A percentile compares a stretch with the other conserved stretches of the same genome.
Evolutionary conservation across 2,797 vertebrate species (phyloP).

Genomic region (Hydrocynus forskahlii): DNA sequence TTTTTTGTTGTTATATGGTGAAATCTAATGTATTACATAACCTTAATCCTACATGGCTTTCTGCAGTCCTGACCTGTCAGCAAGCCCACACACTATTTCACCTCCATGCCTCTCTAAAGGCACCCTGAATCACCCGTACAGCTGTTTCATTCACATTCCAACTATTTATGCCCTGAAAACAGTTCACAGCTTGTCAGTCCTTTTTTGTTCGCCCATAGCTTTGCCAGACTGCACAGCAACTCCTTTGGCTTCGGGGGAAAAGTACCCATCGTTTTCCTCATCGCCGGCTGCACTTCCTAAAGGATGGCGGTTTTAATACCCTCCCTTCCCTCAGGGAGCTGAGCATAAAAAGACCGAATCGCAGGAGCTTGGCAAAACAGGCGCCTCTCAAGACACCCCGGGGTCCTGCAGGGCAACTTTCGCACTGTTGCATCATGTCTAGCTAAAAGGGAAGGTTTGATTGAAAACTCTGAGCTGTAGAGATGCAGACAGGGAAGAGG

Average conservation of each 20-base stretch:
- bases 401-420: constrained; percentile 71
- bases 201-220: constrained; percentile 30
- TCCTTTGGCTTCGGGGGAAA: neutral
- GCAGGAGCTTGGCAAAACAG: constrained; percentile 47
- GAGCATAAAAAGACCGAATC: constrained; percentile 52
- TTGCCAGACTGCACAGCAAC: constrained; percentile 23
- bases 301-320: constrained; percentile 48
- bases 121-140: neutral
- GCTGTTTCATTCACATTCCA: neutral
- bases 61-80: neutral
- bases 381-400: constrained; percentile 58
- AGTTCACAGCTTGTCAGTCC: constrained; percentile 17
- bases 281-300: constrained; percentile 27
- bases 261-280: constrained; percentile 29
- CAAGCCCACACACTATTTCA: neutral
- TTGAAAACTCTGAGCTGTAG: constrained; percentile 67
- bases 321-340: constrained; percentile 38
- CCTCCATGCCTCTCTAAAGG: neutral
- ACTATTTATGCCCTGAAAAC: constrained; percentile 27
- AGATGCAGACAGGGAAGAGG: constrained; percentile 62
- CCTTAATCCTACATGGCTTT: neutral
- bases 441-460: constrained; percentile 68
- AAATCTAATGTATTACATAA: neutral
- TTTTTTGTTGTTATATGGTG: neutral
- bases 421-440: constrained; percentile 75